phyloP scores from a whole-genome alignment of 2,888 invertebrate genomes.

The Criorhina ranunculi region DNA sequence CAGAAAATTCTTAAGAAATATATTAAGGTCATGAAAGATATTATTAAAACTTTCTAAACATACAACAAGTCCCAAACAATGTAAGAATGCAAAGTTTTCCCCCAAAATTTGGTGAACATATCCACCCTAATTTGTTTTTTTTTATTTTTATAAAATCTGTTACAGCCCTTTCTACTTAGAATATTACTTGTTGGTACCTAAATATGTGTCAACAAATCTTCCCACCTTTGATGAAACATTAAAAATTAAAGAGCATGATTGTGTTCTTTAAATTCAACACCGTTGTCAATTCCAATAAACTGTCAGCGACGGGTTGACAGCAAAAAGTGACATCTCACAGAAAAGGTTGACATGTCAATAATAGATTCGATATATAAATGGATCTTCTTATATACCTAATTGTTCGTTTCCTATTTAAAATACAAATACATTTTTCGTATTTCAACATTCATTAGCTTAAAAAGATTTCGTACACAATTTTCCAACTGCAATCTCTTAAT shows the following conservation, averaged over 20 bases:
- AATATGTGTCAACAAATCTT: slow-evolving; percentile 46
- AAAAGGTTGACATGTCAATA: slow-evolving; percentile 65
- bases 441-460: slow-evolving; percentile 20
- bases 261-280: slow-evolving; percentile 68
- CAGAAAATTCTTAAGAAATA: too few relatives aligned
- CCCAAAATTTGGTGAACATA: background rate
- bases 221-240: slow-evolving; percentile 36
- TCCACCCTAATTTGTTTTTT: background rate
- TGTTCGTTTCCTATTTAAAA: background rate
- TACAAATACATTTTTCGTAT: background rate
- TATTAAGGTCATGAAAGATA: too few relatives aligned
- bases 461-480: slow-evolving; percentile 18
- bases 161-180: slow-evolving; percentile 7
- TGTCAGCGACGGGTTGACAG: slow-evolving; percentile 68
- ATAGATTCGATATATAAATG: slow-evolving; percentile 58
- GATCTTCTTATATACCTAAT: background rate
- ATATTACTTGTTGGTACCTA: background rate
- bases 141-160: background rate
- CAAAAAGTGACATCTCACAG: slow-evolving; percentile 44
- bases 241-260: slow-evolving; percentile 50
- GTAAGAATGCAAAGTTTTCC: background rate
- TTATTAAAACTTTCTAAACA: too few relatives aligned
- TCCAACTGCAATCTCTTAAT: slow-evolving; percentile 70
- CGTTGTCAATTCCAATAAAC: slow-evolving; percentile 73
- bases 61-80: too few relatives aligned